Evolutionary conservation across 2,888 invertebrate genomes (phyloP).

Genomic region (Drosophila vallismaia): DNA sequence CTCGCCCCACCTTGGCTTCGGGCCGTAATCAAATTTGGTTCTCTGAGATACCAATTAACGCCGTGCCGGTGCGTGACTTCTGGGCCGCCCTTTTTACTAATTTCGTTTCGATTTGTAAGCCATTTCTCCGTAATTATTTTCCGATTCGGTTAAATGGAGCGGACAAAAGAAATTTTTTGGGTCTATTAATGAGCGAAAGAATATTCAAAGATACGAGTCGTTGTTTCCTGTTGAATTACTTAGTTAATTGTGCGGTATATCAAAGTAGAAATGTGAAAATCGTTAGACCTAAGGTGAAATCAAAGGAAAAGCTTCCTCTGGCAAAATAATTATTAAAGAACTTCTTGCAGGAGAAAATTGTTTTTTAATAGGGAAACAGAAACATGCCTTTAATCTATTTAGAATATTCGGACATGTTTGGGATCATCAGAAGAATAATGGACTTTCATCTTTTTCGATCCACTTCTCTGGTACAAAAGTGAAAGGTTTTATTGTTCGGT

Average conservation of each 20-base stretch:
- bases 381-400: background rate
- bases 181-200: slow-evolving; percentile 66
- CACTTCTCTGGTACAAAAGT: slow-evolving; percentile 45
- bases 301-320: slow-evolving; percentile 4
- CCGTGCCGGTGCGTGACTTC: slow-evolving; percentile 45
- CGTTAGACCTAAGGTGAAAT: slow-evolving; percentile 9
- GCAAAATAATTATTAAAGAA: background rate
- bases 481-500: slow-evolving; percentile 49
- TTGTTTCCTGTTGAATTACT: slow-evolving; percentile 76
- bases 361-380: background rate
- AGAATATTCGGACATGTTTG: slow-evolving; percentile 20
- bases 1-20: slow-evolving; percentile 30
- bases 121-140: slow-evolving; percentile 66
- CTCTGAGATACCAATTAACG: slow-evolving; percentile 72
- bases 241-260: slow-evolving; percentile 69
- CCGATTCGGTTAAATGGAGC: slow-evolving; percentile 71
- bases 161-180: slow-evolving; percentile 49
- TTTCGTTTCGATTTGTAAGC: slow-evolving; percentile 58
- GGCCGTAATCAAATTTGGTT: slow-evolving; percentile 63
- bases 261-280: slow-evolving; percentile 59
- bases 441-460: slow-evolving; percentile 4
- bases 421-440: slow-evolving; percentile 2
- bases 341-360: background rate
- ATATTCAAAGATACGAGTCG: slow-evolving; percentile 41
- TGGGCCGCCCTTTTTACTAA: slow-evolving; percentile 49